Conservation (phyloP, 2,888 invertebrate species). For the Apamea monoglypha region DNA sequence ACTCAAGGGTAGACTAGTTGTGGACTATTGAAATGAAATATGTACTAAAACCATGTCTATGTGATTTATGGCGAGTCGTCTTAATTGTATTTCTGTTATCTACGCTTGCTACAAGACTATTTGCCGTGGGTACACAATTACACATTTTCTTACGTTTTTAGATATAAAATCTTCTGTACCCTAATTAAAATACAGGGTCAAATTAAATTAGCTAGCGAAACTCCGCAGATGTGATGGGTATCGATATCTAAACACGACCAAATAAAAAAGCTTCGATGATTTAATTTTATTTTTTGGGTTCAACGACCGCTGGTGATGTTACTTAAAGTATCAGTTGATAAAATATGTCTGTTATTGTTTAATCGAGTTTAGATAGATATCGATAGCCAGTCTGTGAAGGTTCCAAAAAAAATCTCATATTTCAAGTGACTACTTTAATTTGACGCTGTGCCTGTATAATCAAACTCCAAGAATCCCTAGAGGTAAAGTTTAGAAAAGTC, state of each 20-base stretch:
- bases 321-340: background rate
- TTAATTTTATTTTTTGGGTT: too few species aligned
- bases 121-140: background rate
- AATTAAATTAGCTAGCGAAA: background rate
- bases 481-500: background rate
- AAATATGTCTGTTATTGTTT: background rate
- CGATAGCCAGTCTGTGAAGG: background rate
- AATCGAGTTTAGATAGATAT: background rate
- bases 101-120: background rate
- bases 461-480: background rate
- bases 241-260: background rate
- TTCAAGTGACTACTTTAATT: background rate
- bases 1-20: conserved; percentile 50
- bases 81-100: background rate
- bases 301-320: background rate
- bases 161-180: background rate
- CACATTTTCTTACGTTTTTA: background rate
- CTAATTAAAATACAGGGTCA: background rate
- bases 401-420: background rate
- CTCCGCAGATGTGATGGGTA: background rate
- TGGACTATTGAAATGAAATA: conserved; percentile 25
- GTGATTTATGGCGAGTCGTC: conserved; percentile 17
- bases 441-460: background rate
- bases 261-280: too few species aligned
- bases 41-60: conserved; percentile 16